Percentiles rank a stretch among this genome's conserved stretches.
Evolutionary conservation across 2,113 vertebrate species (phyloP).

Genomic region (Buteo buteo): DNA sequence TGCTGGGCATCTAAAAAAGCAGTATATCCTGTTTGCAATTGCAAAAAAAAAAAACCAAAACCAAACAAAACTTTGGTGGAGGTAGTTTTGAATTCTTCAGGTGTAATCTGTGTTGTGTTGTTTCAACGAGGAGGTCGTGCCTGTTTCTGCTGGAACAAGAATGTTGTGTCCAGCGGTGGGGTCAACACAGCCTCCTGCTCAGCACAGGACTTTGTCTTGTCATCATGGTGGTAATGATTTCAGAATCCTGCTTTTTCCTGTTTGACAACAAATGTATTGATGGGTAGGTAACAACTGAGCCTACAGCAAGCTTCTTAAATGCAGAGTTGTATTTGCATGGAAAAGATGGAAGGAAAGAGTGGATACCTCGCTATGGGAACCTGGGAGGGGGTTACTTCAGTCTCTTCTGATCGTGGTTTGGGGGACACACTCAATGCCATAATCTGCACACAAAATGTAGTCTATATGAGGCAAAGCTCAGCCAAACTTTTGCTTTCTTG

Average conservation of each 20-base stretch:
- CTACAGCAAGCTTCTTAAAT: background rate
- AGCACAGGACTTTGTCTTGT: background rate
- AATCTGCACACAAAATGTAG: background rate
- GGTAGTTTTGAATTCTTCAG: background rate
- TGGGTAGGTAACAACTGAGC: background rate
- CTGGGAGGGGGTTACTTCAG: no score
- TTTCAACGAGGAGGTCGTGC: background rate
- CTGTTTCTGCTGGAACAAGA: background rate
- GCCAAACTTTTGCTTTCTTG: background rate
- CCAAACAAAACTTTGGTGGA: background rate
- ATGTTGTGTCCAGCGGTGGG: accelerated
- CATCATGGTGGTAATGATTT: background rate
- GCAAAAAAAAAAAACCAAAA: background rate
- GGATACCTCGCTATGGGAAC: background rate
- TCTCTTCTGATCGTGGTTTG: background rate
- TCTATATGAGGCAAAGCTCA: background rate
- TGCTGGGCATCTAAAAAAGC: background rate
- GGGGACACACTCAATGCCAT: background rate
- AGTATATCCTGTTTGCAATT: background rate
- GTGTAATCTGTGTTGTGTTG: background rate
- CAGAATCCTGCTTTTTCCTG: background rate
- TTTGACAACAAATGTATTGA: background rate
- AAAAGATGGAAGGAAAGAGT: background rate
- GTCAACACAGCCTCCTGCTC: background rate
- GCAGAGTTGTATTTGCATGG: background rate